Evolutionary conservation across 2,113 vertebrate genomes (phyloP), one percentile per base, ranked within the genome.

Genomic region (Pungitius pungitius): DNA sequence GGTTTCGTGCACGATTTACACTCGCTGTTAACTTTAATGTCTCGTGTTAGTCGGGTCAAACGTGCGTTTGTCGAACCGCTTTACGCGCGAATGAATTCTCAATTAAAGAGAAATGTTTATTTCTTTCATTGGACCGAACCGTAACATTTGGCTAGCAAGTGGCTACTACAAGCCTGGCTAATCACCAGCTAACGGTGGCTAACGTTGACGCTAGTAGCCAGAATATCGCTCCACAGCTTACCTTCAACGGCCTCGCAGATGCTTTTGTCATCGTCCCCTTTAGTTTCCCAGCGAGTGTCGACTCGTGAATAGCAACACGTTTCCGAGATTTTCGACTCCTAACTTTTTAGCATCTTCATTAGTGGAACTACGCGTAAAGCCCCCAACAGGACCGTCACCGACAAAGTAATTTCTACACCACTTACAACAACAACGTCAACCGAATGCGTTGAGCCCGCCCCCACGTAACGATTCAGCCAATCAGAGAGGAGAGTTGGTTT

Each of bases 361-460:
- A 56, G 58, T 43, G 47, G 24, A 69, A 75, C 33, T 60, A 18
- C 18, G 49, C 51, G 67, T 79, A 43, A 74, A 83, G 88, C 68
- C 75, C 79, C 82, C 22, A 84, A 78, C 77, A 68, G 83, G 83
- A 88, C 86, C 85, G 83, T 60, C 82, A 74, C 63, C 91, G 88
- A 90, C 88, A 93, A 94, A 94, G 90, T 93, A 92, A 91, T 88
- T 92, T 92, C 94, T 91, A 79, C 73, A 88, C 88, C 92, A 92
- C 91, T 93, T 91, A 91, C 89, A 94, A 94, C 92, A 94, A 94
- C 92, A 94, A 93, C 92, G 93, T 93, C 94, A 92, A 93, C 70
- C 83, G 30, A n/a, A 86, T 47, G 63, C 12, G 4, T 73, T 33
- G 30, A 40, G 4, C 75, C 90, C 84, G 84, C 92, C 92, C 87